Percentiles rank a stretch among this genome's conserved stretches.
Conservation (phyloP, 2,113 vertebrate species). For the Misgurnus anguillicaudatus region DNA sequence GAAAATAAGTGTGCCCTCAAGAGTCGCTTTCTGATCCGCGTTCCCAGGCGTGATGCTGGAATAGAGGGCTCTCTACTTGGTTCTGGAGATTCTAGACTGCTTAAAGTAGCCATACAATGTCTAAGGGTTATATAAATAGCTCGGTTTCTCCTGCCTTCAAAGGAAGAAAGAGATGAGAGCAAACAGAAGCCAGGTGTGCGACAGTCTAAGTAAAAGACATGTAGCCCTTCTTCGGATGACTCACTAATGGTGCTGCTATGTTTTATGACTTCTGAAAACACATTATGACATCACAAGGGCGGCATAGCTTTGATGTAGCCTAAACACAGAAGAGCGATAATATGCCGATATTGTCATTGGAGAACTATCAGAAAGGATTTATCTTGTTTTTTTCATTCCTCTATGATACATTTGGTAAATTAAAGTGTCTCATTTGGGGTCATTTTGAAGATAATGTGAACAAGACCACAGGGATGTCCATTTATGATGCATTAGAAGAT, state of each 20-base stretch:
- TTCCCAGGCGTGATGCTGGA: conserved; percentile 16
- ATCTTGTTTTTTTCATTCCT: conserved; percentile 16
- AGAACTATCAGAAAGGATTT: neutral
- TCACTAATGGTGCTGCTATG: conserved; percentile 2
- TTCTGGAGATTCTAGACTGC: neutral
- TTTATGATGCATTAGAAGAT: neutral
- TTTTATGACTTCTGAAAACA: conserved; percentile 34
- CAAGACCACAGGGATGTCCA: neutral
- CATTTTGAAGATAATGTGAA: neutral
- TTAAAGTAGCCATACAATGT: conserved; percentile 33
- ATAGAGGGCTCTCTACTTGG: conserved; percentile 14
- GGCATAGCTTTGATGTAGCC: conserved; percentile 8
- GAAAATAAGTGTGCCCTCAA: conserved; percentile 37
- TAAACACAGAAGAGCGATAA: neutral
- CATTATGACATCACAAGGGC: conserved; percentile 15
- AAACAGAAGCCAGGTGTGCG: conserved; percentile 65
- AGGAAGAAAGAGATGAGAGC: conserved; percentile 54
- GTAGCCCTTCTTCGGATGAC: conserved; percentile 3
- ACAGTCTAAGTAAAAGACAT: conserved; percentile 30
- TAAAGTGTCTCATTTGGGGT: neutral
- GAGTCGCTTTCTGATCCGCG: conserved; percentile 8
- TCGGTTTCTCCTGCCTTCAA: conserved; percentile 49
- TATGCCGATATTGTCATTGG: conserved; percentile 19
- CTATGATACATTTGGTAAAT: neutral
- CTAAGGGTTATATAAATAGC: conserved; percentile 56